Evolutionary conservation across 1,140 invertebrate genomes (phyloP).

Genomic region (Patella vulgata): DNA sequence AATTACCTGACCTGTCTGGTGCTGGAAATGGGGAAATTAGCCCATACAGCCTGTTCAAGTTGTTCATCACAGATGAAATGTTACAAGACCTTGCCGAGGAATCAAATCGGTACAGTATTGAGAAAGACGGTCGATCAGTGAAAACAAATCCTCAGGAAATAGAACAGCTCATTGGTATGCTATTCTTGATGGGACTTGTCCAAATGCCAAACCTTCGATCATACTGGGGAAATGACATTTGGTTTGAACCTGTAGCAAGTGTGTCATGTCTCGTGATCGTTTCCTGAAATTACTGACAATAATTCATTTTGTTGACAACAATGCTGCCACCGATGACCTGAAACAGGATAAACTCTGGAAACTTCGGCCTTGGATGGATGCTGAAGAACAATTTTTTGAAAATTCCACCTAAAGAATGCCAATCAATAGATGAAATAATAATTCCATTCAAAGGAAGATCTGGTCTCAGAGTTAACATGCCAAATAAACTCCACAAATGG

Average conservation of each 20-base stretch:
- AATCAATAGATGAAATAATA: slow-evolving; percentile 33
- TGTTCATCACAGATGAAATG: slow-evolving; percentile 19
- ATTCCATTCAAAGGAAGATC: slow-evolving; percentile 64
- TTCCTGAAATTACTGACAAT: slow-evolving; percentile 14
- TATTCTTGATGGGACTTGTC: slow-evolving; percentile 23
- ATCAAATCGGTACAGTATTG: slow-evolving; percentile 9
- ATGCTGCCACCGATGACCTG: slow-evolving; percentile 7
- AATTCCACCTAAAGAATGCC: slow-evolving; percentile 20
- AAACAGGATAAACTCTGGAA: slow-evolving; percentile 31
- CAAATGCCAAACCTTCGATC: slow-evolving; percentile 8
- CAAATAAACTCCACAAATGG: slow-evolving; percentile 24
- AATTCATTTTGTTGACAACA: slow-evolving; percentile 31
- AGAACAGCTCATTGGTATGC: slow-evolving; percentile 24
- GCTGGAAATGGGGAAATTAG: too few relatives aligned
- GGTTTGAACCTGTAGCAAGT: slow-evolving; percentile 21
- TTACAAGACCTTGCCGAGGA: slow-evolving; percentile 9
- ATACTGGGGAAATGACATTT: slow-evolving; percentile 28
- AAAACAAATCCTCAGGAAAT: slow-evolving; percentile 21
- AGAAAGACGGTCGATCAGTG: slow-evolving; percentile 9
- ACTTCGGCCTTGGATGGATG: slow-evolving; percentile 22
- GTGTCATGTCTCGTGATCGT: too few relatives aligned
- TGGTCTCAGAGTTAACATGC: slow-evolving; percentile 30
- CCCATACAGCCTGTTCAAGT: slow-evolving; percentile 16
- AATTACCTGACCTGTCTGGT: too few relatives aligned
- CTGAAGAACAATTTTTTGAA: slow-evolving; percentile 7